Conservation (phyloP, 1,140 invertebrate genomes). For the Aphaenogaster rudis region DNA sequence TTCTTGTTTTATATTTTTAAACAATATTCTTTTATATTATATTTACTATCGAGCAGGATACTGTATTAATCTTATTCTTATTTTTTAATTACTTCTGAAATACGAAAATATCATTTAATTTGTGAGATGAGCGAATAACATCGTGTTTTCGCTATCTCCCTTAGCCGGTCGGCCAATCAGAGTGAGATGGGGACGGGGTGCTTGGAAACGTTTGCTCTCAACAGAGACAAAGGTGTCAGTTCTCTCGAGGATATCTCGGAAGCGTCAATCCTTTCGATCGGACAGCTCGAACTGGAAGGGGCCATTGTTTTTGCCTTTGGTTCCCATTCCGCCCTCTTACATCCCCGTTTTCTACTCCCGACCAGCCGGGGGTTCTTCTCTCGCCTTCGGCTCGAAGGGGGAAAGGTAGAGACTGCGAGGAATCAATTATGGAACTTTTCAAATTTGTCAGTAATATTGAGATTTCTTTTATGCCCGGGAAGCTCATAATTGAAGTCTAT, state of each 20-base stretch:
- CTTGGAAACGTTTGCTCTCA: slow-evolving; percentile 70
- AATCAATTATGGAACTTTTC: slow-evolving; percentile 87
- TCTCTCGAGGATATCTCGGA: slow-evolving; percentile 81
- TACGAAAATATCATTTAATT: slow-evolving; percentile 33
- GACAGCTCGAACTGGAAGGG: slow-evolving; percentile 76
- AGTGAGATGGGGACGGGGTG: slow-evolving; percentile 50
- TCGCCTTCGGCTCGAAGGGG: slow-evolving; percentile 66
- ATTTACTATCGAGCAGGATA: background rate
- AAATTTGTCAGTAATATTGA: slow-evolving; percentile 87
- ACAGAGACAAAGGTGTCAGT: slow-evolving; percentile 83
- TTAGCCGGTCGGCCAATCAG: slow-evolving; percentile 24
- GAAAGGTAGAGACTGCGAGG: slow-evolving; percentile 74
- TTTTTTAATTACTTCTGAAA: background rate
- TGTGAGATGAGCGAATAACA: slow-evolving; percentile 34
- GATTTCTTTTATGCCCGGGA: slow-evolving; percentile 86
- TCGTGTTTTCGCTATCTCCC: slow-evolving; percentile 44
- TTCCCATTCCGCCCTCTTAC: slow-evolving; percentile 77
- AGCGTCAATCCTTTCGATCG: slow-evolving; percentile 84
- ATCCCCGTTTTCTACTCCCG: slow-evolving; percentile 65
- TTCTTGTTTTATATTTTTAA: background rate
- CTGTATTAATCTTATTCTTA: background rate
- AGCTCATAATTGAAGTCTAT: slow-evolving; percentile 87
- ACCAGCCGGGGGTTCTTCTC: slow-evolving; percentile 5
- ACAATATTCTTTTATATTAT: background rate
- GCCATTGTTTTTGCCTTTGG: slow-evolving; percentile 83